These are phyloP conservation scores for Lipophrys pholis DNA, from an alignment of 2,113 vertebrate genomes.

Conservation along the genomic window DNA sequence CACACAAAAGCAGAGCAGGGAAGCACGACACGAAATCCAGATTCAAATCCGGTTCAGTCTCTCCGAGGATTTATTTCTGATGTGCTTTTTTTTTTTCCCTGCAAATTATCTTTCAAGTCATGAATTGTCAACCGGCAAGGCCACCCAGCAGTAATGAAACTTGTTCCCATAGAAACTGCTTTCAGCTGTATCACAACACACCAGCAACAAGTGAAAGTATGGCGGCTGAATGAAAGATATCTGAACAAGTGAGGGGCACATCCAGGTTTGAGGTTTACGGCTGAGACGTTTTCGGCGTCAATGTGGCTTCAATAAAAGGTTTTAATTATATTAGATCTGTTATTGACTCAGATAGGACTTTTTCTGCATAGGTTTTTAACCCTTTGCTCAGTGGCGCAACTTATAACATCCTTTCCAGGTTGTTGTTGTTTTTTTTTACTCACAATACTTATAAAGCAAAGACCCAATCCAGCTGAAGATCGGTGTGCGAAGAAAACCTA, in stretches of 20 bases:
- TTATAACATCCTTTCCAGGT: too few relatives aligned
- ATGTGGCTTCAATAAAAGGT: background rate
- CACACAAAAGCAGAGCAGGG: background rate
- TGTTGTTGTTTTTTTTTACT: too few relatives aligned
- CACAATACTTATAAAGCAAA: background rate
- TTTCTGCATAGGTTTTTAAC: background rate
- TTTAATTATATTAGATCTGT: background rate
- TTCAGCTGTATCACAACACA: constrained; percentile 20
- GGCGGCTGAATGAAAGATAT: constrained; percentile 15
- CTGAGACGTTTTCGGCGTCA: background rate
- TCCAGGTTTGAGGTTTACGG: background rate
- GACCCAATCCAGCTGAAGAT: constrained; percentile 6
- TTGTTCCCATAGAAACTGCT: constrained; percentile 58
- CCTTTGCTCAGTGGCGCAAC: background rate
- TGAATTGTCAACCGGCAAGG: constrained; percentile 18
- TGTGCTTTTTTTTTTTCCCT: constrained; percentile 1
- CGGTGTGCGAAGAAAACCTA: constrained; percentile 18
- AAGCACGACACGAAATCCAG: background rate
- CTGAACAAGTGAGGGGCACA: background rate
- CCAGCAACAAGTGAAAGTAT: constrained; percentile 1
- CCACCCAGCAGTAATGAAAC: background rate
- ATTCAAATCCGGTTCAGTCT: constrained; percentile 9
- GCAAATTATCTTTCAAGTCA: constrained; percentile 29
- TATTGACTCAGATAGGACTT: background rate
- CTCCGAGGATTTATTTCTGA: too few relatives aligned